Evolutionary conservation across 2,797 vertebrate genomes (phyloP), one percentile per base, ranked within the genome.

Genomic region (Hoplostethus atlanticus): DNA sequence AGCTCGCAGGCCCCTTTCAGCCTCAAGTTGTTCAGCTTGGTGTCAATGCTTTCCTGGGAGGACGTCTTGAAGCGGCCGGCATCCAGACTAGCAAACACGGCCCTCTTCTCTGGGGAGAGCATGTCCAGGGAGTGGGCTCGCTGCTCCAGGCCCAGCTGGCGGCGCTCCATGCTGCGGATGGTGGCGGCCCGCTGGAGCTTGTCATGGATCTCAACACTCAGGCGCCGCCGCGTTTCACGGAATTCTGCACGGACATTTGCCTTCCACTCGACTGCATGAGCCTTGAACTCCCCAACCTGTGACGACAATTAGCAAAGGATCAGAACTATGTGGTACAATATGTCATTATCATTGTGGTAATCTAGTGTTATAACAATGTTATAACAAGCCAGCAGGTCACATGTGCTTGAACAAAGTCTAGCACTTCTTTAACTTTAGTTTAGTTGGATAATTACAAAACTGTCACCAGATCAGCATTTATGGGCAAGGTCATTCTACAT

Each of bases 201-300:
- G 92, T 99, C 98, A 0, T 99, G 98, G 85, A 99, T 96, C 93
- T 99, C 98, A 3, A 98, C 98, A 0, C 98, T 99, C 40, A 99
- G 94, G 8, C 98, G 95, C 6, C 98, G 91, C 3, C 97, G 92
- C 0, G 98, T 99, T 91, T 99, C 98, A 53, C 97, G 94, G 79
- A 99, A 96, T 92, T 99, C 98, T 0, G 98, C 98, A 0, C 96
- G 96, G 31, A 99, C 96, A 0, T 97, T 99, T 2, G 98, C 98
- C 89, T 99, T 99, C 98, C 98, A 99, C 75, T 99, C 98, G 0
- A 96, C 98, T 0, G 98, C 98, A 0, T 99, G 98, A 71, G 97
- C 98, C 91, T 99, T 99, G 84, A 99, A 95, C 90, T 97, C 98
- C n/a, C 97, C 98, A 0, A 99, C 98, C 98, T 99, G 89, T 51